These are phyloP conservation scores for Eubucco bourcierii DNA, from an alignment of 2,113 vertebrate species.

Conservation along the genomic window DNA sequence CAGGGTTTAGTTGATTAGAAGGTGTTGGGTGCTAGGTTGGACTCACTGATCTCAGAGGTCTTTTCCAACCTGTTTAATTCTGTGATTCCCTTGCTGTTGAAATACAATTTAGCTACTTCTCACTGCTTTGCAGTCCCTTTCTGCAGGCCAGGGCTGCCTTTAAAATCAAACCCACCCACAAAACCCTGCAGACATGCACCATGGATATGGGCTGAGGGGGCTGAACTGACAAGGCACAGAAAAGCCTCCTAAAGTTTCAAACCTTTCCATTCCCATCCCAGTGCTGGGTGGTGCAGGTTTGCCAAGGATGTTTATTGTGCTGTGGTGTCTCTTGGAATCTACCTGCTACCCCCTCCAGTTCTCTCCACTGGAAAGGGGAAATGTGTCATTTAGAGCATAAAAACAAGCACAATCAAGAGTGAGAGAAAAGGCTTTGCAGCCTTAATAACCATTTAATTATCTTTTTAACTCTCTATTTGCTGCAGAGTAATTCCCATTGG, in stretches of 20 bases:
- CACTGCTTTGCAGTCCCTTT: background rate
- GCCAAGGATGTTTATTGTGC: background rate
- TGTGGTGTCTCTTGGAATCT: background rate
- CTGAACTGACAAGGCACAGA: background rate
- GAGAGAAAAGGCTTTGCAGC: background rate
- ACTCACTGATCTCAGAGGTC: too few relatives aligned
- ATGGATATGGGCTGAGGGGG: background rate
- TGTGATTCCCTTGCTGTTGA: too few relatives aligned
- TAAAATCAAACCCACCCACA: background rate
- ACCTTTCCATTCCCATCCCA: background rate
- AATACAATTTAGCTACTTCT: background rate
- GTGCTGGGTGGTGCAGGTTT: background rate
- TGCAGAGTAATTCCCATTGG: background rate
- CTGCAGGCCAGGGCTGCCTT: background rate
- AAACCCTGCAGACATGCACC: accelerated
- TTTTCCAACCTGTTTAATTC: too few relatives aligned
- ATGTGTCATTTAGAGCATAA: background rate
- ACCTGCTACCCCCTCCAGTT: background rate
- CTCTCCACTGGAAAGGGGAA: background rate
- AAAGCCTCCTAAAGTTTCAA: background rate
- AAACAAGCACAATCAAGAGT: background rate
- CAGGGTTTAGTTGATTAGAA: too few relatives aligned
- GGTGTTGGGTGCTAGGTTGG: too few relatives aligned
- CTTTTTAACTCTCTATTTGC: background rate
- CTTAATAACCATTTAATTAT: background rate